These are phyloP conservation scores for Dicyrtomina minuta DNA, from an alignment of 2,888 invertebrate genomes.

Conservation along the genomic window DNA sequence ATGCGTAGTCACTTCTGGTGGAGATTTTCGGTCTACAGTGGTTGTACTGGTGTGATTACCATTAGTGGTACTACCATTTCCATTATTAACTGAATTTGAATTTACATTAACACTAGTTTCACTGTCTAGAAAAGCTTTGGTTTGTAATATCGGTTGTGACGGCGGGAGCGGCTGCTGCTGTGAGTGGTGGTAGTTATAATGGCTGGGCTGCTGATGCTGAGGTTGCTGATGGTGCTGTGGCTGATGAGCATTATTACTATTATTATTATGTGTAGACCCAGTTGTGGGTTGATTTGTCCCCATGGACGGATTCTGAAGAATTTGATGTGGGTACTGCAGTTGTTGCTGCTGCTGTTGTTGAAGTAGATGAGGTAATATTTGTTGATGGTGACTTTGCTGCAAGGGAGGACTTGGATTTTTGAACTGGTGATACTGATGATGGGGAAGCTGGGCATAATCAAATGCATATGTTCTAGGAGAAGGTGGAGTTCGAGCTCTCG, in stretches of 20 bases:
- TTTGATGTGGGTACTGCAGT: not conserved
- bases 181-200: not conserved
- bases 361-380: not conserved
- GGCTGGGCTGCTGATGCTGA: not conserved
- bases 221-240: constrained; percentile 3
- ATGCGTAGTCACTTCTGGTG: constrained; percentile 80
- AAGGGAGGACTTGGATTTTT: not conserved
- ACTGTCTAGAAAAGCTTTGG: constrained; percentile 15
- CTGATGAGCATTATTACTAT: not conserved
- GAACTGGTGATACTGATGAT: constrained; percentile 7
- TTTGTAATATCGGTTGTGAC: constrained; percentile 15
- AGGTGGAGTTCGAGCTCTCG: constrained; percentile 8
- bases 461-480: not conserved
- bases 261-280: not conserved
- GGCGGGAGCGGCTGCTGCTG: constrained; percentile 3
- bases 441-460: not conserved
- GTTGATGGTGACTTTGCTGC: not conserved
- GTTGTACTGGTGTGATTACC: constrained; percentile 3
- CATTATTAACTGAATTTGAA: no score
- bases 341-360: constrained; percentile 1
- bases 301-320: no score
- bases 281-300: no score
- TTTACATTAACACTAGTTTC: not conserved
- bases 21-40: constrained; percentile 56
- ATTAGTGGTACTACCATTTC: not conserved